These are phyloP conservation scores for Gnathonemus echidnorhynchus DNA, from an alignment of 2,113 vertebrate genomes.

Conservation along the genomic window DNA sequence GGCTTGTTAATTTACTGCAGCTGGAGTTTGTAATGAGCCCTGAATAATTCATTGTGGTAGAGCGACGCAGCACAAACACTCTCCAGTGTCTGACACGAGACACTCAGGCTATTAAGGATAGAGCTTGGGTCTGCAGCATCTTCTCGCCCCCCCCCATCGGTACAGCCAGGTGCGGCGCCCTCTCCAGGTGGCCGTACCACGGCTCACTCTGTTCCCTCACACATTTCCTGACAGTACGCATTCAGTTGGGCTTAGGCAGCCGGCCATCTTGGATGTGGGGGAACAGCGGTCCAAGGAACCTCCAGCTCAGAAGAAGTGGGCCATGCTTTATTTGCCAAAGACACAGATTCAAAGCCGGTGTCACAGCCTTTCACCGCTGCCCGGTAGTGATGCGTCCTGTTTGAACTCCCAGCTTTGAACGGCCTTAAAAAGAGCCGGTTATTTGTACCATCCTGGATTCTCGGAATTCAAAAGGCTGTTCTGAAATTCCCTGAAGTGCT, in stretches of 20 bases:
- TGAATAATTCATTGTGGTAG: slow-evolving; percentile 42
- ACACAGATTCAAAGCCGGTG: background rate
- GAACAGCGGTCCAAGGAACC: background rate
- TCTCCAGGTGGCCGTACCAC: slow-evolving; percentile 22
- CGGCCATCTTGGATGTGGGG: background rate
- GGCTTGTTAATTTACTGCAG: slow-evolving; percentile 43
- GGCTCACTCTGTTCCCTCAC: background rate
- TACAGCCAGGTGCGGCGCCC: slow-evolving; percentile 39
- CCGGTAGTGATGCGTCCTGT: background rate
- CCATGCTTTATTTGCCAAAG: background rate
- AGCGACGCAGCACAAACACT: slow-evolving; percentile 17
- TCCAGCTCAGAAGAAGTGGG: background rate
- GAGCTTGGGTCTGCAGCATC: slow-evolving; percentile 20
- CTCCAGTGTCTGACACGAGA: slow-evolving; percentile 15
- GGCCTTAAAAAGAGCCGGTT: background rate
- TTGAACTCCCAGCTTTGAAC: background rate
- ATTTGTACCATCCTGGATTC: background rate
- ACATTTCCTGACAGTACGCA: background rate
- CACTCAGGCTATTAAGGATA: background rate
- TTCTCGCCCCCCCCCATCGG: slow-evolving; percentile 13
- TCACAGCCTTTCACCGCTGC: background rate
- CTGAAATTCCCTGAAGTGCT: slow-evolving; percentile 36
- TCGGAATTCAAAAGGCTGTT: background rate
- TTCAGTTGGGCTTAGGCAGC: background rate
- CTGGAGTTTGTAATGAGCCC: slow-evolving; percentile 34